phyloP scores from a whole-genome alignment of 2,113 vertebrate genomes.

The Hirundichthys speculiger region DNA sequence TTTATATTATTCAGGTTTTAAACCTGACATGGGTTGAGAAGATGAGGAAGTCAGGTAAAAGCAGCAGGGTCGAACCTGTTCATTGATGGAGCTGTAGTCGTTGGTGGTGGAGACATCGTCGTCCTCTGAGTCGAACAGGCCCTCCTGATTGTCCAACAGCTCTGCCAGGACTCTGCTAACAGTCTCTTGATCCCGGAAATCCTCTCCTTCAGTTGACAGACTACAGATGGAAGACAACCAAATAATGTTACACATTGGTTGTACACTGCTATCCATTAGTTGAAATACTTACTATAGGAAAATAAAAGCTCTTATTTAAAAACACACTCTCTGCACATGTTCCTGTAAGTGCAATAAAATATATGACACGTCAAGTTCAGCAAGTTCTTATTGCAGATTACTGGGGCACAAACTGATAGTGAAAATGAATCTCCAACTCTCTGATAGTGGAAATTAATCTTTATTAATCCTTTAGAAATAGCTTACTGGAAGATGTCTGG shows the following conservation, averaged over 20 bases:
- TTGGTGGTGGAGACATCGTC: conserved; percentile 95
- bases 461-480: no score
- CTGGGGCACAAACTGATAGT: no score
- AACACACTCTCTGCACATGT: no score
- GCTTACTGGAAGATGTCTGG: conserved; percentile 98
- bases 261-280: not conserved
- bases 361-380: no score
- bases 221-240: conserved; percentile 25
- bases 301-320: not conserved
- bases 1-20: no score
- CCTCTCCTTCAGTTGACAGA: conserved; percentile 87
- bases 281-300: not conserved
- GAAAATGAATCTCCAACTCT: not conserved
- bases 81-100: conserved; percentile 96
- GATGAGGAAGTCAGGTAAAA: no score
- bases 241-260: not conserved
- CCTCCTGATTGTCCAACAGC: conserved; percentile 95
- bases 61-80: conserved; percentile 83
- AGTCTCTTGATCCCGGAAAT: conserved; percentile 93
- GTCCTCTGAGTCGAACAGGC: conserved; percentile 95
- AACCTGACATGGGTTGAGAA: not conserved
- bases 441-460: not conserved
- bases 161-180: conserved; percentile 93
- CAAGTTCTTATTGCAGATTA: no score
- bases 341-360: no score